Conservation (phyloP, 2,113 vertebrate species). For the Cavia aperea region DNA sequence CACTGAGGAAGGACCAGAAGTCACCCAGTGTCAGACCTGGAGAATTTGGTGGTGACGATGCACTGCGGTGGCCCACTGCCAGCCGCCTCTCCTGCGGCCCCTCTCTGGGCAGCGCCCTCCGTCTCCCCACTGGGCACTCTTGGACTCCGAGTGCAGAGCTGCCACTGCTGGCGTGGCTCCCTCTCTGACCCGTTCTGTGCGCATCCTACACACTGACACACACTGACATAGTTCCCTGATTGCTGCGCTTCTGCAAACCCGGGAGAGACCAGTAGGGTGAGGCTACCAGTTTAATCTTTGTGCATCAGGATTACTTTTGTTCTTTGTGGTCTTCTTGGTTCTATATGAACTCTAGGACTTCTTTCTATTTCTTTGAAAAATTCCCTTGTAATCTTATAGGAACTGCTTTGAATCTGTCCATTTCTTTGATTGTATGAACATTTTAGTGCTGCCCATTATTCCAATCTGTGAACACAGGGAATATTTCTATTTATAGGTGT, state of each 20-base stretch:
- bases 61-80: too few species aligned
- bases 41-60: background rate
- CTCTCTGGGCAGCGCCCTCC: background rate
- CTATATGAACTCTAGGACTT: background rate
- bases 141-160: background rate
- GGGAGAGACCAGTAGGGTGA: background rate
- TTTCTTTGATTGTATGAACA: background rate
- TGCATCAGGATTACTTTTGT: background rate
- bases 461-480: background rate
- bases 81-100: too few species aligned
- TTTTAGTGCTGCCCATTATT: background rate
- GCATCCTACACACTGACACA: background rate
- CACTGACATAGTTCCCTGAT: background rate
- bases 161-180: rapidly evolving
- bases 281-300: background rate
- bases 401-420: background rate
- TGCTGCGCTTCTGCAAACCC: background rate
- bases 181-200: background rate
- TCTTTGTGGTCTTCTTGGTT: background rate
- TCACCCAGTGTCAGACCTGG: background rate
- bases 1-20: background rate
- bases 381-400: background rate
- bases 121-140: background rate
- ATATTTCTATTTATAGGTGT: background rate
- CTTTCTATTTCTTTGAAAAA: background rate